Evolutionary conservation across 2,113 vertebrate genomes (phyloP), one percentile per base, ranked within the genome.

Genomic region (Chlorodrepanis virens): DNA sequence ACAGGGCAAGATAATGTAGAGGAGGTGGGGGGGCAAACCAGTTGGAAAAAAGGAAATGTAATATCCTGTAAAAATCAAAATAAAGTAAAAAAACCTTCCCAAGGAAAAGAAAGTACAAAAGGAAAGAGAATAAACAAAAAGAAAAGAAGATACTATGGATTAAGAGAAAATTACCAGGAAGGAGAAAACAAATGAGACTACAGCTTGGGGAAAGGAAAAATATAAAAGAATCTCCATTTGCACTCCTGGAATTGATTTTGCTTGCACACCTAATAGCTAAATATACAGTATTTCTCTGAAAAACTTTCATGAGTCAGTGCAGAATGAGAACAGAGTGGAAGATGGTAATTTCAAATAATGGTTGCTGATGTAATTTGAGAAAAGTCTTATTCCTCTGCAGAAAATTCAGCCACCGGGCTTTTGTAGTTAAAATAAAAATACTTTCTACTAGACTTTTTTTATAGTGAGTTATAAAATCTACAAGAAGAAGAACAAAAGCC

Each of bases 391-490:
- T 77, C 33, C 24, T 90, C 75, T 47, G 28, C 28, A 83, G 40
- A 83, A 56, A 82, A 87, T 59, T 90, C 53, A 94, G 59, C 50
- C 47, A 78, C 56, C 68, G 60, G 52, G 6, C 11, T 93, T 31
- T 42, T 81, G 23, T 24, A 81, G 42, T 94, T 86, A 60, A 91
- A 86, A 83, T 61, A 68, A 90, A 89, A 83, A 72, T 88, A 82
- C 39, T 93, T 95, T 85, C 70, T 67, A 70, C 35, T 74, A 27
- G 42, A 23, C 14, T 33, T 76, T 64, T 87, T 78, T 87, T 59
- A 54, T 39, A 37, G 24, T 54, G 68, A 83, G 18, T 81, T 89
- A 70, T 54, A 83, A 83, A 80, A 45, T 60, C 45, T 80, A 22
- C 14, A 65, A 47, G 37, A 78, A 78, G 31, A 67, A 75, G 5